phyloP scores from a whole-genome alignment of 2,888 invertebrate species.

The Melolontha melolontha region DNA sequence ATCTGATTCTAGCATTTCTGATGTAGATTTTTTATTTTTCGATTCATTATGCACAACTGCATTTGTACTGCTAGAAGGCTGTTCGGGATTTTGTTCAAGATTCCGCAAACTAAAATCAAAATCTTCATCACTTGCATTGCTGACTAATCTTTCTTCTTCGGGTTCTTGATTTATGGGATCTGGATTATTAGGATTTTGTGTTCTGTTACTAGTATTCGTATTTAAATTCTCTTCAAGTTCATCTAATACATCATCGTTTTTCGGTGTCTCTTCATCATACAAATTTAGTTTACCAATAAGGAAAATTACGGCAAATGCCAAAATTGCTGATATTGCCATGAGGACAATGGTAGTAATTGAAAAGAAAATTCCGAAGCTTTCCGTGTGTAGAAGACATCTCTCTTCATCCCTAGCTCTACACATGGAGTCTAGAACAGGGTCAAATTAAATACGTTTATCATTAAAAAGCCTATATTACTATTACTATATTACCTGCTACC shows the following conservation, averaged over 20 bases:
- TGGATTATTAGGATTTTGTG: constrained; percentile 11
- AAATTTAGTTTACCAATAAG: constrained; percentile 49
- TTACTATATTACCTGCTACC: constrained; percentile 66
- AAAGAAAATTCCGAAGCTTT: constrained; percentile 54
- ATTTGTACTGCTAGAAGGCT: constrained; percentile 7
- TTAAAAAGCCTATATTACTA: constrained; percentile 28
- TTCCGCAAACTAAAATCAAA: constrained; percentile 31
- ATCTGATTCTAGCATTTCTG: constrained; percentile 38
- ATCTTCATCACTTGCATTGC: constrained; percentile 13
- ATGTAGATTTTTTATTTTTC: constrained; percentile 19
- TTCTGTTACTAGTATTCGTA: not conserved
- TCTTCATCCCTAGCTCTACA: constrained; percentile 51
- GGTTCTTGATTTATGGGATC: not conserved
- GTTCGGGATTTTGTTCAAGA: constrained; percentile 4
- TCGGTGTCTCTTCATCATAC: constrained; percentile 44
- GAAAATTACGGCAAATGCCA: constrained; percentile 50
- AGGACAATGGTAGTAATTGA: constrained; percentile 53
- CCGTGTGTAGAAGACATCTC: constrained; percentile 55
- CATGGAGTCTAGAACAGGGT: constrained; percentile 53
- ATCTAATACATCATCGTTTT: constrained; percentile 11
- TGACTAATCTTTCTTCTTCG: constrained; percentile 28
- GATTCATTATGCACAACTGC: constrained; percentile 28
- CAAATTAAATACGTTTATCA: constrained; percentile 38
- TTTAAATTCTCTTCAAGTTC: constrained; percentile 2
- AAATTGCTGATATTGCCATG: constrained; percentile 52